Evolutionary conservation across 2,113 vertebrate species (phyloP), one percentile per base, ranked within the genome.

Genomic region (Seriola dumerili): DNA sequence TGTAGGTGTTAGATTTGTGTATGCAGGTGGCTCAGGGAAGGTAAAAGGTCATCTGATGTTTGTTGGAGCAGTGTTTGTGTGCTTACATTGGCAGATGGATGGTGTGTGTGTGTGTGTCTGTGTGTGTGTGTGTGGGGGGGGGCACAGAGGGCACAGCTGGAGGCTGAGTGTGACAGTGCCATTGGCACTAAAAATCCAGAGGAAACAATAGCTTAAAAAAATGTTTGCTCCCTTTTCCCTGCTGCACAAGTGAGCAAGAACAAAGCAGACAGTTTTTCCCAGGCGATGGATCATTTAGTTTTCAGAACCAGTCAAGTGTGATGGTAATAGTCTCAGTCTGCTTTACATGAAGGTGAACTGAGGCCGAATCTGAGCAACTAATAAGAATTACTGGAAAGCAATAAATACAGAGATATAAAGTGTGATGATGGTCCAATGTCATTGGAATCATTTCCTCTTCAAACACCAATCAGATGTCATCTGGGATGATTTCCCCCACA

Each of bases 21-120:
- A 55, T 87, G 78, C 62, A 89, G 81, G 89, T 90, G 83, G 80
- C 78, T 84, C 74, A 57, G 32, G 52, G 55, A 48, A 77, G 78
- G 84, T 79, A 82, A 89, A 87, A 87, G 87, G 87, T 91, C 71
- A 76, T 74, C 46, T 75, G 32, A 29, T 90, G 80, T 92, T 90
- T 91, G 85, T 40, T 62, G 80, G 82, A 55, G 59, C 65, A 38
- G 78, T 81, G 86, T 87, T 87, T 87, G 9, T 90, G 68, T 72
- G 65, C 75, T 75, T 68, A 40, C 61, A 46, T 5, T 81, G 78
- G 77, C 79, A 88, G 91, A 89, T 91, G 80, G 80, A 87, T 86
- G 55, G 72, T 69, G 52, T 54, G 21, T 44, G 72, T 29, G 29
- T 29, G 29, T 29, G 29, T 29, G 84, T 86, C 68, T 72, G 57